These are phyloP conservation scores for Synodontis membranacea DNA, from an alignment of 2,113 vertebrate genomes.

Conservation along the genomic window DNA sequence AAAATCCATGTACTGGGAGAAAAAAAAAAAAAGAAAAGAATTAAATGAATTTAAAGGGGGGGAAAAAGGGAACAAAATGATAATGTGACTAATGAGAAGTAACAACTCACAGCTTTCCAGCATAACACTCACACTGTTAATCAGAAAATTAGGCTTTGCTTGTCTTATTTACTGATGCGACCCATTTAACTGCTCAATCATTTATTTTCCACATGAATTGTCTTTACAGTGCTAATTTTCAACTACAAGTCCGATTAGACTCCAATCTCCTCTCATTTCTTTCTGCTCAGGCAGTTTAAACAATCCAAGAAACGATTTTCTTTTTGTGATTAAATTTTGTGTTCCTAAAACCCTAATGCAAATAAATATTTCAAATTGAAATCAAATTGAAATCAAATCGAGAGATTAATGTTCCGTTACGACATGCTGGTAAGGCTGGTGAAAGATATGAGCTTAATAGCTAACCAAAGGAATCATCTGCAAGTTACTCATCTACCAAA, in stretches of 20 bases:
- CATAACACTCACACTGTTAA: background rate
- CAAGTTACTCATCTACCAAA: background rate
- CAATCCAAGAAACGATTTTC: background rate
- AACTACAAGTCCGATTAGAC: slow-evolving; percentile 23
- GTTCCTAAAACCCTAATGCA: background rate
- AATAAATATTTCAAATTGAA: background rate
- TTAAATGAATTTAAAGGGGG: background rate
- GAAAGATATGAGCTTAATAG: background rate
- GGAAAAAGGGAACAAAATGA: background rate
- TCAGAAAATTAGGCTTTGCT: background rate
- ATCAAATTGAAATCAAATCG: background rate
- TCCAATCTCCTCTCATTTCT: background rate
- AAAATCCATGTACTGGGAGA: background rate
- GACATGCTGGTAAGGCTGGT: background rate
- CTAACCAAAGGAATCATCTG: background rate
- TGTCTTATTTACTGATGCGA: slow-evolving; percentile 10
- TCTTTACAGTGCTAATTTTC: background rate
- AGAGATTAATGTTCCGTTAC: background rate
- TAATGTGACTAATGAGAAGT: slow-evolving; percentile 22
- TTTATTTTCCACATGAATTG: background rate
- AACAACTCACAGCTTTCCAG: background rate
- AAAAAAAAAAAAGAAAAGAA: too few relatives aligned
- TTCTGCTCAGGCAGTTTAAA: background rate
- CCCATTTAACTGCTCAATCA: slow-evolving; percentile 6
- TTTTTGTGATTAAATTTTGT: background rate